Evolutionary conservation across 2,113 vertebrate genomes (phyloP).

Genomic region (Colistium nudipinnis): DNA sequence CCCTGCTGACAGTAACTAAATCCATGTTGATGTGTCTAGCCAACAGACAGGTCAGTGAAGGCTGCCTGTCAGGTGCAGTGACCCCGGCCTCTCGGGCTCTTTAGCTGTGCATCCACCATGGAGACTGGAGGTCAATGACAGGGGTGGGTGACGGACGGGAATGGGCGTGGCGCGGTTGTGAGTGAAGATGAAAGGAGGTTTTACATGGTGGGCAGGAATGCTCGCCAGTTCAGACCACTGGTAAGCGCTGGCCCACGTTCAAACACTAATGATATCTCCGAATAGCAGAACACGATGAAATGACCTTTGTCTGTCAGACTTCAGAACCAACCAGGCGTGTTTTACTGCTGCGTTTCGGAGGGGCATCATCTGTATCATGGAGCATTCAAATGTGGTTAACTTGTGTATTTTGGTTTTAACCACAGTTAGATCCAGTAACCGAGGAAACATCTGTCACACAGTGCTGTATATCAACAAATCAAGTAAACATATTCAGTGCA

Average conservation of each 20-base stretch:
- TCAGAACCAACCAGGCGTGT: not conserved
- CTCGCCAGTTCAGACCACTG: not conserved
- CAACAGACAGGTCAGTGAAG: conserved; percentile 86
- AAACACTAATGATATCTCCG: not conserved
- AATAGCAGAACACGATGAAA: not conserved
- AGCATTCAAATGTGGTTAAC: conserved; percentile 23
- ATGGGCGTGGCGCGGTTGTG: conserved; percentile 41
- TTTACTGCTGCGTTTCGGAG: not conserved
- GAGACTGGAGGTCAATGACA: conserved; percentile 81
- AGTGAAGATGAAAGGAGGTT: conserved; percentile 42
- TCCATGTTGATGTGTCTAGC: conserved; percentile 80
- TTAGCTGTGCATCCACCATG: conserved; percentile 89
- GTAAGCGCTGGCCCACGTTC: not conserved
- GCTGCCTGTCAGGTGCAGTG: conserved; percentile 87
- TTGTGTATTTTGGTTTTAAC: conserved; percentile 24
- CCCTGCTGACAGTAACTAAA: conserved; percentile 89
- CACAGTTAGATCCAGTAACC: conserved; percentile 8
- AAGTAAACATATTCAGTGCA: conserved; percentile 17
- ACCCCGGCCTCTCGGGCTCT: conserved; percentile 85
- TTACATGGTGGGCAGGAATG: conserved; percentile 10
- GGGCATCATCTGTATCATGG: conserved; percentile 8
- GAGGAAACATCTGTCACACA: conserved; percentile 29
- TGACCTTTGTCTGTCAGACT: not conserved
- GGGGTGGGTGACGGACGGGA: conserved; percentile 19
- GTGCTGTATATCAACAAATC: conserved; percentile 23